Percentiles rank a stretch among this genome's conserved stretches.
These are phyloP conservation scores for Merops nubicus DNA, from an alignment of 2,113 vertebrate genomes.

Conservation along the genomic window DNA sequence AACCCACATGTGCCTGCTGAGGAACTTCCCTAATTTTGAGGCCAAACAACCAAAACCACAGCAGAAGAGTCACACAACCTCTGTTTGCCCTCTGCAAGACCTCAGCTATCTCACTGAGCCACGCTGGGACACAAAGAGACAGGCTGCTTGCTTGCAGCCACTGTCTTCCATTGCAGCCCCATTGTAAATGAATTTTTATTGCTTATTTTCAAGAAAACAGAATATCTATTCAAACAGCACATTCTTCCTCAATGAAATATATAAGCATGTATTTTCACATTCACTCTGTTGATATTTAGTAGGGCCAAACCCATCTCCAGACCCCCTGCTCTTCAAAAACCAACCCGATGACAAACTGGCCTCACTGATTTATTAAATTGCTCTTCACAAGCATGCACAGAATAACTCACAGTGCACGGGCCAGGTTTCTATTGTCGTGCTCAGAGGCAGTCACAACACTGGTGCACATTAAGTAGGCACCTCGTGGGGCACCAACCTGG, in stretches of 20 bases:
- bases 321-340: not conserved
- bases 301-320: not conserved
- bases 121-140: not conserved
- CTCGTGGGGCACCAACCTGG: not conserved
- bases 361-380: not conserved
- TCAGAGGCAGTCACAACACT: not conserved
- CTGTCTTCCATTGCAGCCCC: too few species aligned
- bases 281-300: too few species aligned
- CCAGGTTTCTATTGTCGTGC: rapidly evolving
- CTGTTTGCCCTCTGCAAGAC: not conserved
- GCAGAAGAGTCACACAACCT: not conserved
- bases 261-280: not conserved
- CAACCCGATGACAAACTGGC: not conserved
- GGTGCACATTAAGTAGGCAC: rapidly evolving
- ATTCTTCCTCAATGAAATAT: not conserved
- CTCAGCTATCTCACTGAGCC: not conserved
- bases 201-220: not conserved
- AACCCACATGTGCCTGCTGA: not conserved
- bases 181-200: not conserved
- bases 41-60: not conserved
- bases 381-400: not conserved
- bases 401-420: not conserved
- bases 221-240: not conserved
- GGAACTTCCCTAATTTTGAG: not conserved
- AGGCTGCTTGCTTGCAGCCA: not conserved